Conservation (phyloP, 2,797 vertebrate species). For the Malacoctenus gilli region DNA sequence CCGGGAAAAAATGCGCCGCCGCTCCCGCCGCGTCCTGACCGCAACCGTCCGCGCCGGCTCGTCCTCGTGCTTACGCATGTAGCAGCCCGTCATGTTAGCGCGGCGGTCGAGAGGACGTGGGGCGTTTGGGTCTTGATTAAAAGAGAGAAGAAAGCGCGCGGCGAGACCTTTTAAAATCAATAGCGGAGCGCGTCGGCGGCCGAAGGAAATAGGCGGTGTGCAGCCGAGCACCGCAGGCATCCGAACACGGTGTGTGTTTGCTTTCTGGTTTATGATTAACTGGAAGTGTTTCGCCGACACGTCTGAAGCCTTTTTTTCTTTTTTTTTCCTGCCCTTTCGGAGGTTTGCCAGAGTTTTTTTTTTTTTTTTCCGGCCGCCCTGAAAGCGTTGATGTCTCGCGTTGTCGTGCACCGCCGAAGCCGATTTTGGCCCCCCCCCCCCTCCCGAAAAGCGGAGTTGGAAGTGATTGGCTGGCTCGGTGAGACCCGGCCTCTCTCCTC, state of each 20-base stretch:
- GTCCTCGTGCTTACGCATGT: too few species aligned
- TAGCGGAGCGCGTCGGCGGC: constrained; percentile 1
- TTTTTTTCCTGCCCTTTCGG: neutral
- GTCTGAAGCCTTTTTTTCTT: constrained; percentile 4
- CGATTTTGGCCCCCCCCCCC: neutral
- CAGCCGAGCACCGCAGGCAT: too few species aligned
- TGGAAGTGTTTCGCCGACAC: neutral
- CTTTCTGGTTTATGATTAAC: constrained; percentile 46
- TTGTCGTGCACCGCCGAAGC: neutral
- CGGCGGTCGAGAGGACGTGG: too few species aligned
- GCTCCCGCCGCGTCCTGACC: too few species aligned
- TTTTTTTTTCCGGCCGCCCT: too few species aligned
- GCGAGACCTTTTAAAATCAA: neutral
- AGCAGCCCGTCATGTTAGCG: too few species aligned
- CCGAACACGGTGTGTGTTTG: constrained; percentile 9
- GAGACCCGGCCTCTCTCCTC: neutral
- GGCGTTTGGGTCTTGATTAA: too few species aligned
- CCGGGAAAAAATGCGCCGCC: too few species aligned
- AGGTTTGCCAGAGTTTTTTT: neutral
- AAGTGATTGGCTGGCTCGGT: neutral
- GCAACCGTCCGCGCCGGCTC: too few species aligned
- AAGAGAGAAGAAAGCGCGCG: too few species aligned
- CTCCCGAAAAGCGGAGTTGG: neutral
- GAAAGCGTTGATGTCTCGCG: too few species aligned
- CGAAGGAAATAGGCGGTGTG: too few species aligned